Evolutionary conservation across 1,140 invertebrate species (phyloP), one percentile per base, ranked within the genome.

Genomic region (Drosophila lacteicornis): DNA sequence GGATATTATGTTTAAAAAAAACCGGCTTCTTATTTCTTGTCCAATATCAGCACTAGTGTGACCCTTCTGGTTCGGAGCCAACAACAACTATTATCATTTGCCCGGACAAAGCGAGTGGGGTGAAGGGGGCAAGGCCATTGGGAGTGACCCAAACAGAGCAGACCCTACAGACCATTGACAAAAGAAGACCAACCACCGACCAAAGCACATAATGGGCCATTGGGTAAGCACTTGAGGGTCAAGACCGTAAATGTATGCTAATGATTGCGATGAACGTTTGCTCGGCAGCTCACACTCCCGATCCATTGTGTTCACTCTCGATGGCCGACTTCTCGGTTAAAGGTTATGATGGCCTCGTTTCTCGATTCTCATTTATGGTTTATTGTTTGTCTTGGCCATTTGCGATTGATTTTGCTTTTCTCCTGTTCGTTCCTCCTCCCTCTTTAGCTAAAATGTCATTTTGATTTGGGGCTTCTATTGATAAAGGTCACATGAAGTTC

Each of bases 181-280:
- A 58, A 49, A 73, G 79, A 46, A 74, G 75, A 82, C 75, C 80
- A 79, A 83, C 80, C 33, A 57, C 70, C 49, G 71, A 82, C 70
- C 70, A 66, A 83, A 83, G 80, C 80, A 83, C 80, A 83, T 83
- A 83, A 83, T 79, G 75, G 80, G 80, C 80, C 75, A 83, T 83
- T 83, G 78, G 75, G 70, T 66, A 78, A 83, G 80, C 65, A 83
- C 80, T 83, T 83, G 70, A 83, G 80, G 80, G 80, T 83, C 80
- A 83, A 70, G 60, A 66, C 62, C 67, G 57, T 53, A 79, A 83
- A 83, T 83, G 76, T 83, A 83, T 83, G 80, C 80, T 83, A 83
- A 83, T 83, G 80, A 83, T 83, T 71, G 83, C 66, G 80, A 68
- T 83, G 80, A 62, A 79, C 65, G 80, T 71, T 66, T 81, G 58